Evolutionary conservation across 2,113 vertebrate genomes (phyloP).

Genomic region (Tupaia tana): DNA sequence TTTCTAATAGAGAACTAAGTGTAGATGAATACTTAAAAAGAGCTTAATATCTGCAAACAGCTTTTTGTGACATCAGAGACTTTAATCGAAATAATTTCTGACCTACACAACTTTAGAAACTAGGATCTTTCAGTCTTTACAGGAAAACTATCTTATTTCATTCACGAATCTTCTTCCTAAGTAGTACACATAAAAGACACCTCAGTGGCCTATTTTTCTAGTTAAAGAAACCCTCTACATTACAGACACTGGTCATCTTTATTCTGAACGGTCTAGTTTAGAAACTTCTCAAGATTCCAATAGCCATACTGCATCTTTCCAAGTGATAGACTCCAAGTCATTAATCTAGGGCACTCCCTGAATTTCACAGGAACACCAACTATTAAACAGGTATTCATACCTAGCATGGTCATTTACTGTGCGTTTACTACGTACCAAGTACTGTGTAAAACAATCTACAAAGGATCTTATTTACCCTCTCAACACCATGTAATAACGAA

Average conservation of each 20-base stretch:
- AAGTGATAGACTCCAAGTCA: background rate
- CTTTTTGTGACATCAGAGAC: background rate
- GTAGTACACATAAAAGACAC: background rate
- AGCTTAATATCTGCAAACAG: background rate
- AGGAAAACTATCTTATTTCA: background rate
- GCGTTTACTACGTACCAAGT: background rate
- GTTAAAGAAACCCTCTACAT: background rate
- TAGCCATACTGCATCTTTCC: conserved; percentile 7
- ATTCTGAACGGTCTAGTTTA: background rate
- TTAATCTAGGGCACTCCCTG: background rate
- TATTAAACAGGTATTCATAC: background rate
- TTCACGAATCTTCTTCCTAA: background rate
- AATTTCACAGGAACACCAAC: background rate
- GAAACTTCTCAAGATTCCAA: conserved; percentile 13
- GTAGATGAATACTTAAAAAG: background rate
- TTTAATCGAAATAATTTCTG: background rate
- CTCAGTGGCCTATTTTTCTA: background rate
- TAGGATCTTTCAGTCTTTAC: background rate
- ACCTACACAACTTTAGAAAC: background rate
- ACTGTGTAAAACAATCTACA: background rate
- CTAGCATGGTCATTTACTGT: background rate
- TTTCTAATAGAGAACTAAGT: conserved; percentile 10
- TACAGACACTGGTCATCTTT: background rate
- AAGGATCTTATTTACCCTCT: conserved; percentile 18
- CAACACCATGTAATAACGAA: background rate